A percentile compares a stretch with the other conserved stretches of the same genome.
Conservation (phyloP, 2,797 vertebrate genomes). For the Pristis pectinata region DNA sequence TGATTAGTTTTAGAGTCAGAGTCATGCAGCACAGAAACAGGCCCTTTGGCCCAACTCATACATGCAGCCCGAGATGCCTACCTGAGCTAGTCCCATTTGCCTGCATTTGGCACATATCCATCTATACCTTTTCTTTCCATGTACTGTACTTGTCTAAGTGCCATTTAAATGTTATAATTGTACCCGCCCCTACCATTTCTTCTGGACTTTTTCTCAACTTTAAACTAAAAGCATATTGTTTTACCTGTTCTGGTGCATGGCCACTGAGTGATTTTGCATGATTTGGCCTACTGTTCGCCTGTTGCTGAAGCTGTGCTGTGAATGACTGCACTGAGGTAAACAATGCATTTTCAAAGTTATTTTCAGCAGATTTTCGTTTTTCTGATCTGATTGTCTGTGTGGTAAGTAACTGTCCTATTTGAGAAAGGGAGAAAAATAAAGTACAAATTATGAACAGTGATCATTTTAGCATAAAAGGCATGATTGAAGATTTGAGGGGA, state of each 20-base stretch:
- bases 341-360: conserved; percentile 49
- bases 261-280: not conserved
- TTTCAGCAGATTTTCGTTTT: conserved; percentile 47
- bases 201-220: too few species aligned
- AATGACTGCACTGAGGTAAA: conserved; percentile 55
- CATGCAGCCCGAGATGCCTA: too few species aligned
- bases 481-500: not conserved
- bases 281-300: conserved; percentile 44
- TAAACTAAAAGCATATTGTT: not conserved
- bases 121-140: too few species aligned
- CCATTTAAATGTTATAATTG: too few species aligned
- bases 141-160: too few species aligned
- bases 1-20: too few species aligned
- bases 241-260: not conserved
- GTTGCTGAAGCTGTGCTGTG: conserved; percentile 53
- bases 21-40: too few species aligned
- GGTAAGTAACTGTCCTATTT: conserved; percentile 55
- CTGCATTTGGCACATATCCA: too few species aligned
- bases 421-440: not conserved
- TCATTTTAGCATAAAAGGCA: not conserved
- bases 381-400: conserved; percentile 56
- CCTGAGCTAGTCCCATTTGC: too few species aligned
- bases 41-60: too few species aligned
- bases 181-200: too few species aligned
- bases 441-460: not conserved